These are phyloP conservation scores for Drosophila nigrodunni DNA, from an alignment of 1,140 invertebrate genomes.

Conservation along the genomic window DNA sequence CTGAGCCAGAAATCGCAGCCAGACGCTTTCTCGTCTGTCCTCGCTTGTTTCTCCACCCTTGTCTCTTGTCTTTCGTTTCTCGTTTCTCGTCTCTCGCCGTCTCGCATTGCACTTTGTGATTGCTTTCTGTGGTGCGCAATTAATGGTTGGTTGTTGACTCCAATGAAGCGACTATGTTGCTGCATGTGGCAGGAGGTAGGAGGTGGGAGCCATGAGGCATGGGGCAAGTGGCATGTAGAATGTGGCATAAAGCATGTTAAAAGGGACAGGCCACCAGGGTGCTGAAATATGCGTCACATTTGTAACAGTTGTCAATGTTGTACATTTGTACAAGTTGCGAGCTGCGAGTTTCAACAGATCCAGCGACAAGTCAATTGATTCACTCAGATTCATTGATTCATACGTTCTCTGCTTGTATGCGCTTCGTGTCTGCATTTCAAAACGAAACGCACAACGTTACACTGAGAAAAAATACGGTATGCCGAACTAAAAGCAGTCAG, in stretches of 20 bases:
- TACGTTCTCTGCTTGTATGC: not conserved
- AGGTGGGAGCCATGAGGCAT: not conserved
- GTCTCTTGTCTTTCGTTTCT: not conserved
- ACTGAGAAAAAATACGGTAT: no score
- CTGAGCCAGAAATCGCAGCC: constrained; percentile 9
- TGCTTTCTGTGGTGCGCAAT: constrained; percentile 76
- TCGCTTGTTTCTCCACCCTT: no score
- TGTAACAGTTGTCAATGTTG: constrained; percentile 37
- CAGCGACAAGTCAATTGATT: constrained; percentile 32
- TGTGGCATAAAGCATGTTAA: not conserved
- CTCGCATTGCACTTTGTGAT: constrained; percentile 68
- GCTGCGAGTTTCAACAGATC: not conserved
- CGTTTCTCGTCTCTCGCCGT: not conserved
- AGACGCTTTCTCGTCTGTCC: constrained; percentile 6
- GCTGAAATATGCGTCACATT: constrained; percentile 31
- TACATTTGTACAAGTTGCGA: not conserved
- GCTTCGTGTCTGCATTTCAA: no score
- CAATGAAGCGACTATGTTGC: constrained; percentile 1
- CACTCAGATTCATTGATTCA: constrained; percentile 8
- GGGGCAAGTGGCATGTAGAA: not conserved
- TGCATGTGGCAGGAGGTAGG: constrained; percentile 1
- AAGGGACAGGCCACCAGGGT: not conserved
- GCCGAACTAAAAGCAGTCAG: no score
- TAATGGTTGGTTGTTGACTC: constrained; percentile 53
- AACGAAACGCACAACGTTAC: no score